Base-by-base conservation (phyloP, 2,797 vertebrate species). In the Dipus sagitta region DNA sequence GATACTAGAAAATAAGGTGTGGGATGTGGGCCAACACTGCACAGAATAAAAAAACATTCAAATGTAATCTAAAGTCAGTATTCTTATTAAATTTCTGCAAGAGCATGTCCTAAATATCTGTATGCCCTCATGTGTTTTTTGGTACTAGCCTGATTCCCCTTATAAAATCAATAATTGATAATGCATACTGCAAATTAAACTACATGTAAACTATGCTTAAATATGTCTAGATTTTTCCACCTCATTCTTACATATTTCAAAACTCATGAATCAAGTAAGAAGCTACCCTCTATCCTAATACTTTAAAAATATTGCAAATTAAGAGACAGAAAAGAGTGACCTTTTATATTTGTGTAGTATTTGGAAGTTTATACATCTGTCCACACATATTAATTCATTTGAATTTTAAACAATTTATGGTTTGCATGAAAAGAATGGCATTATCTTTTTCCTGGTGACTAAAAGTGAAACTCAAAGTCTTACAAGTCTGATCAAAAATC, bases 11-110 rank as follows among this genome's bases (percentile, higher is more conserved):
- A 62, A 52, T 28, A 86, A 92, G 58, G 38, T 38, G 21, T 54
- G 83, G 72, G 74, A 13, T 70, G 30, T 70, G 54, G 54, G 14
- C 54, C 78, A 77, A 38, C 34, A 74, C 21, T 78, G 24, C 15
- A 64, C 3, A 15, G 47, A 72, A 91, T 67, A 77, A 71, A 81
- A 85, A 24, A 91, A 72, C 2, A 71, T 86, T 32, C 90, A 91
- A 90, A 72, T 88, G 3, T 91, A 75, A 90, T 86, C 38, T 24
- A 90, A 90, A 84, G 24, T 47, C 76, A 90, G 71, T 86, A 42
- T 18, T 4, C 79, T 64, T 38, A 68, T 70, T 86, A 82, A 81
- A 60, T 85, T 82, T 88, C 79, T 85, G 28, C 64, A 42, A 21
- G 17, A 11, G 78, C n/a, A 84, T 10, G 13, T 58, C 13, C 34